Evolutionary conservation across 2,113 vertebrate species (phyloP), one percentile per base, ranked within the genome.

Genomic region (Nothobranchius kuhntae): DNA sequence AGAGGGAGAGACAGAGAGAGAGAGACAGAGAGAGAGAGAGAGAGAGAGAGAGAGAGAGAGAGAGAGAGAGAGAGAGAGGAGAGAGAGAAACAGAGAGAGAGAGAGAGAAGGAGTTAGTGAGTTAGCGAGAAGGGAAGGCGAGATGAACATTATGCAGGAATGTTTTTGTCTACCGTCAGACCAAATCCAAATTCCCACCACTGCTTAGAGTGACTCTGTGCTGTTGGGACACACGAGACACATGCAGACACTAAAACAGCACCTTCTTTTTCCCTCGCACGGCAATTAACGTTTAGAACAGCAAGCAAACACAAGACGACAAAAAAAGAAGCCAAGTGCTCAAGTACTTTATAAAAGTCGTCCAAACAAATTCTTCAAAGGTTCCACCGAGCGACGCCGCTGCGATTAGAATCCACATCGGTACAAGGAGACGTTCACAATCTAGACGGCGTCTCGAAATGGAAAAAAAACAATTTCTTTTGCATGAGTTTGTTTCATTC

Each of bases 311-410:
- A 85, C 81, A 87, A 3, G 47, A 59, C 1, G 38, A 21, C 21
- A 21, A 40, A 77, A 76, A 90, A 73, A 47, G 70, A 87, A 88
- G 92, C 86, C 88, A 89, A 75, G 78, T 71, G 89, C 76, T 93
- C 94, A 95, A 85, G 82, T 92, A 93, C 91, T 93, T 95, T 94
- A 94, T 90, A 92, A 86, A 93, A 90, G 87, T 68, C 60, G 69
- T 71, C 74, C 69, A 85, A 89, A 89, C 87, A 88, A 89, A 89
- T 89, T 80, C 86, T 86, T 77, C 78, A 83, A 21, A 53, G 58
- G 70, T 75, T 80, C 79, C 84, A 8, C 54, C 2, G 67, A 89
- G 71, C 9, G 0, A 79, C 75, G 63, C 59, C 70, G 73, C 42
- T 67, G 65, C 77, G 77, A 71, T 76, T 42, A 71, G 82, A 86